Conservation (phyloP, 2,888 invertebrate species). For the Aphodius sticticus region DNA sequence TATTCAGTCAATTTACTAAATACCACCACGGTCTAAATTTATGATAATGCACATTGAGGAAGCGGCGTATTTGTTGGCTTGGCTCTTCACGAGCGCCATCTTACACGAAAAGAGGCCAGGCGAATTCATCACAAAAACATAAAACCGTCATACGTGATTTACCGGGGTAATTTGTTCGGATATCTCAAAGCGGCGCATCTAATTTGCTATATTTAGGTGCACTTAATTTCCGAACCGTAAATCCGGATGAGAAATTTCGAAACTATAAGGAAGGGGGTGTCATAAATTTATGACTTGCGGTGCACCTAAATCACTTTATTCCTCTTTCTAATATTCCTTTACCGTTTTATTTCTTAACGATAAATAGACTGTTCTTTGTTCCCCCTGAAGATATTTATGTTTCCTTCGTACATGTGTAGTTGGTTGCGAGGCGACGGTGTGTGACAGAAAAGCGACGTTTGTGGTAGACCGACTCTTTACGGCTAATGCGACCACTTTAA, state of each 20-base stretch:
- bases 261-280: constrained; percentile 13
- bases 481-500: constrained; percentile 31
- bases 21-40: constrained; percentile 9
- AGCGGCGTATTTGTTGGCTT: constrained; percentile 12
- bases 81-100: not conserved
- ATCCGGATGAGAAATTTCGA: constrained; percentile 30
- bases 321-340: not conserved
- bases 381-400: constrained; percentile 12
- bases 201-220: constrained; percentile 37
- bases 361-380: not conserved
- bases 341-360: not conserved
- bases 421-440: constrained; percentile 1
- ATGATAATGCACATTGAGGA: constrained; percentile 17
- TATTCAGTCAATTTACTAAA: constrained; percentile 9
- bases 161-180: constrained; percentile 34
- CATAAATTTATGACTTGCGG: constrained; percentile 15
- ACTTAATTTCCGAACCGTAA: constrained; percentile 32
- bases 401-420: constrained; percentile 17
- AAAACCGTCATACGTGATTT: constrained; percentile 33
- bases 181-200: constrained; percentile 34
- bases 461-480: not conserved
- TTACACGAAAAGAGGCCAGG: constrained; percentile 11
- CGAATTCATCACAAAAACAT: constrained; percentile 30
- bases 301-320: not conserved
- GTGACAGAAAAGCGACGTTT: constrained; percentile 11